These are phyloP conservation scores for Cryptus armator DNA, from an alignment of 2,888 invertebrate genomes.

Conservation along the genomic window DNA sequence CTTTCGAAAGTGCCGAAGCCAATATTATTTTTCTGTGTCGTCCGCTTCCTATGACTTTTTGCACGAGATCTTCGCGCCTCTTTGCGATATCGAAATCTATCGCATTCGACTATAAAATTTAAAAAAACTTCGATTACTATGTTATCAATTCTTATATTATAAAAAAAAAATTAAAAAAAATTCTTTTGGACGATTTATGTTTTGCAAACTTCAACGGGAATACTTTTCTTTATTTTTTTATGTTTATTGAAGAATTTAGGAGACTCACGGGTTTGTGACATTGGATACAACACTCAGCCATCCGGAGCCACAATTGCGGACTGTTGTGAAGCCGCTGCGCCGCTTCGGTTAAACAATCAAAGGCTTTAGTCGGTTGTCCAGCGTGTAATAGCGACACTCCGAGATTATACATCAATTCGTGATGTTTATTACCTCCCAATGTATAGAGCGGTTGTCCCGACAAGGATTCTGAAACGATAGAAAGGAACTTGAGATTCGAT, in stretches of 20 bases:
- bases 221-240: too few species aligned
- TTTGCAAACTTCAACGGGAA: too few species aligned
- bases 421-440: slow-evolving; percentile 88
- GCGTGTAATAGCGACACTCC: slow-evolving; percentile 94
- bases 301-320: slow-evolving; percentile 95
- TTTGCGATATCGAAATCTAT: slow-evolving; percentile 87
- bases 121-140: too few species aligned
- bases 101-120: slow-evolving; percentile 87
- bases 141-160: too few species aligned
- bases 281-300: slow-evolving; percentile 96
- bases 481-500: slow-evolving; percentile 66
- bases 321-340: slow-evolving; percentile 95
- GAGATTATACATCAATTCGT: slow-evolving; percentile 92
- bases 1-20: slow-evolving; percentile 86
- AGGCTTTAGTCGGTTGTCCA: slow-evolving; percentile 93
- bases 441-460: slow-evolving; percentile 88
- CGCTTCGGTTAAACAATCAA: slow-evolving; percentile 95
- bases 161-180: too few species aligned
- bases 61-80: slow-evolving; percentile 87
- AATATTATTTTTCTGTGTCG: slow-evolving; percentile 88
- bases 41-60: slow-evolving; percentile 87
- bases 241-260: not conserved
- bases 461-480: slow-evolving; percentile 78
- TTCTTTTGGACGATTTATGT: too few species aligned
- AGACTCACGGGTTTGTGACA: slow-evolving; percentile 88